phyloP scores from a whole-genome alignment of 1,140 invertebrate genomes.

The Drosophila biarmipes region DNA sequence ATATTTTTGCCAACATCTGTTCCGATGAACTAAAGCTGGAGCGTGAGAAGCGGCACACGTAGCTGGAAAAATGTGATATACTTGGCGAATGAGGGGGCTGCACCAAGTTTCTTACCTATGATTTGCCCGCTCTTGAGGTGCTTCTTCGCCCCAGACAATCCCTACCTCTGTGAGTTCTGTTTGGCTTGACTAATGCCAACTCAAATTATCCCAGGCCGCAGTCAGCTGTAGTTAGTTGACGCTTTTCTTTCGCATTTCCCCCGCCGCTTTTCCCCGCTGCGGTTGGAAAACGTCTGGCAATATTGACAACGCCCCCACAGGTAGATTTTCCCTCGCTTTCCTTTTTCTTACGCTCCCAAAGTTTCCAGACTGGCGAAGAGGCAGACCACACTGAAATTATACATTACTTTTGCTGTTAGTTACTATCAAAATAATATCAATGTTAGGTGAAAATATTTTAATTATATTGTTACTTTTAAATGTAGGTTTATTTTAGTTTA shows the following conservation, averaged over 20 bases:
- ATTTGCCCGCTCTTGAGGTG: slow-evolving; percentile 37
- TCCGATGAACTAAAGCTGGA: slow-evolving; percentile 47
- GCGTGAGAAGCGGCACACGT: slow-evolving; percentile 61
- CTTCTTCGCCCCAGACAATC: slow-evolving; percentile 36
- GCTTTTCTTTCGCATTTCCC: slow-evolving; percentile 4
- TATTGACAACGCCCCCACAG: slow-evolving; percentile 32
- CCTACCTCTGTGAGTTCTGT: slow-evolving; percentile 8
- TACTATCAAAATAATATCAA: not conserved
- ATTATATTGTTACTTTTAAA: too few species aligned
- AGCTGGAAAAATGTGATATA: slow-evolving; percentile 32
- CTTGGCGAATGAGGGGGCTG: slow-evolving; percentile 4
- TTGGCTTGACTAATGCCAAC: slow-evolving; percentile 51
- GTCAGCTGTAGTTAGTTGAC: slow-evolving; percentile 21
- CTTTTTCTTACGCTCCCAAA: not conserved
- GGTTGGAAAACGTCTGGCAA: slow-evolving; percentile 21
- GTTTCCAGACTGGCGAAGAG: slow-evolving; percentile 1
- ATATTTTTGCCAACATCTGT: slow-evolving; percentile 34
- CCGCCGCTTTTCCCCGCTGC: slow-evolving; percentile 10
- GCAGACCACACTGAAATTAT: not conserved
- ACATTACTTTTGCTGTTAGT: not conserved
- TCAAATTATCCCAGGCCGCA: slow-evolving; percentile 29
- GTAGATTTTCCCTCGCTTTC: not conserved
- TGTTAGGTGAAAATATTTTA: too few species aligned
- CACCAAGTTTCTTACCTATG: slow-evolving; percentile 17
- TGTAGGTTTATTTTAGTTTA: not conserved